Evolutionary conservation across 2,888 invertebrate species (phyloP).

Genomic region (Balanococcus diminutus): DNA sequence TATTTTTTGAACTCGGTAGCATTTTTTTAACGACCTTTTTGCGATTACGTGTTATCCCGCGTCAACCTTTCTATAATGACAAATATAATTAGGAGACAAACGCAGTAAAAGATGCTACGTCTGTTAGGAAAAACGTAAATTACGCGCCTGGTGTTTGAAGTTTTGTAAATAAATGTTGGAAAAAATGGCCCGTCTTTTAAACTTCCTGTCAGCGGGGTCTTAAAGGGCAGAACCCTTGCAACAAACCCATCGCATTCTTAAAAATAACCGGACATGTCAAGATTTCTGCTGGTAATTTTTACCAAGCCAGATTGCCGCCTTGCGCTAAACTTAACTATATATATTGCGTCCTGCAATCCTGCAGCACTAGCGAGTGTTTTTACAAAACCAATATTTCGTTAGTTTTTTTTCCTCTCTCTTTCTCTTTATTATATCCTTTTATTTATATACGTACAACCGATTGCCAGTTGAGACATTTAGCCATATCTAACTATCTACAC

Average conservation of each 20-base stretch:
- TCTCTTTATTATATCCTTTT: too few relatives aligned
- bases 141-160: slow-evolving; percentile 48
- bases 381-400: not conserved
- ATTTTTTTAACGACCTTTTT: slow-evolving; percentile 35
- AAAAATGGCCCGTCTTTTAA: slow-evolving; percentile 51
- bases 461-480: not conserved
- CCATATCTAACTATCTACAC: not conserved
- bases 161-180: slow-evolving; percentile 50
- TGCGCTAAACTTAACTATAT: not conserved
- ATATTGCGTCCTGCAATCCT: not conserved
- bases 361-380: not conserved
- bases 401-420: not conserved
- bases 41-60: slow-evolving; percentile 30
- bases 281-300: slow-evolving; percentile 28
- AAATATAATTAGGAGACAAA: slow-evolving; percentile 52
- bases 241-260: slow-evolving; percentile 48
- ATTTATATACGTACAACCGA: too few relatives aligned
- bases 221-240: slow-evolving; percentile 54
- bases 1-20: not conserved
- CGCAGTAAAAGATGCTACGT: slow-evolving; percentile 41
- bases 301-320: not conserved
- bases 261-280: slow-evolving; percentile 55
- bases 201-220: slow-evolving; percentile 55
- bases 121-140: slow-evolving; percentile 53
- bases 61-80: slow-evolving; percentile 44